Evolutionary conservation across 2,888 invertebrate genomes (phyloP).

Genomic region (Chorisops tibialis): DNA sequence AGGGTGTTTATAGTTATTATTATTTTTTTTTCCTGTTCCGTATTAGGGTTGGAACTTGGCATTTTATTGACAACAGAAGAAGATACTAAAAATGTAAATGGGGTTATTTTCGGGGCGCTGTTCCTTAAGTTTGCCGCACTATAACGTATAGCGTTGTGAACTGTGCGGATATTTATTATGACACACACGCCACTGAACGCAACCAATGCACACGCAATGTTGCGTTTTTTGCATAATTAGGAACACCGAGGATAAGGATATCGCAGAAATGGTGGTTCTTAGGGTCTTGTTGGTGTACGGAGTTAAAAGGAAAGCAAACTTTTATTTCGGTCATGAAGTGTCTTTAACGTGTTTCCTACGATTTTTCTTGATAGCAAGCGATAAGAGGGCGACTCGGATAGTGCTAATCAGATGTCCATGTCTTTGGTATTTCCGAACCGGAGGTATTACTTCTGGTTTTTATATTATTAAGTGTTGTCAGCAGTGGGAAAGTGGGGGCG

Average conservation of each 20-base stretch:
- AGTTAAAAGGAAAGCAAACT: conserved; percentile 12
- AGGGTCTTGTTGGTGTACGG: not conserved
- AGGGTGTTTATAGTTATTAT: not conserved
- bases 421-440: conserved; percentile 11
- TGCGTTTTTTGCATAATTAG: conserved; percentile 28
- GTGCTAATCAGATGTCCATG: conserved; percentile 14
- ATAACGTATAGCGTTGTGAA: no score
- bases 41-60: not conserved
- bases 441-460: conserved; percentile 6
- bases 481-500: conserved; percentile 11
- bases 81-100: conserved; percentile 1
- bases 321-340: conserved; percentile 16
- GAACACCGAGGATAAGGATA: not conserved
- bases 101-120: not conserved
- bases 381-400: not conserved
- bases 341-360: conserved; percentile 19
- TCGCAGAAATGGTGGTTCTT: no score
- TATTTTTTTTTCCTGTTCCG: no score
- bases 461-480: conserved; percentile 7
- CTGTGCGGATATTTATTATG: not conserved
- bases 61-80: not conserved
- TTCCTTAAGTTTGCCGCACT: not conserved
- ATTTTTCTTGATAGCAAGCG: conserved; percentile 6
- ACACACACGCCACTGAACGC: conserved; percentile 13
- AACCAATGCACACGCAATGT: conserved; percentile 27